These are phyloP conservation scores for Plectrocnemia conspersa DNA, from an alignment of 1,140 invertebrate species.

Conservation along the genomic window DNA sequence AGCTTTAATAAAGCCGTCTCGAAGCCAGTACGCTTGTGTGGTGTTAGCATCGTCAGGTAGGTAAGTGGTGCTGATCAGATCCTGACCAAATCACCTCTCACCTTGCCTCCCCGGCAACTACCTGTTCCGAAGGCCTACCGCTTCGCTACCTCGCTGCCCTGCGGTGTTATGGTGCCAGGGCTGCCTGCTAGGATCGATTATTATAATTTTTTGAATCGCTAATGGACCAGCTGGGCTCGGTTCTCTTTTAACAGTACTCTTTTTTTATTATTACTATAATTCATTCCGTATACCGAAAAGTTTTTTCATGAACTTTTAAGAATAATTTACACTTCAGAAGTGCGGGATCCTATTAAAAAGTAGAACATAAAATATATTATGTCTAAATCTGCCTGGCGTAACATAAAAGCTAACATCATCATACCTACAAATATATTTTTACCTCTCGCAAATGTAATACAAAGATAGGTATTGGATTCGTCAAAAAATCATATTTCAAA, in stretches of 20 bases:
- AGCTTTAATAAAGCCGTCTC: slow-evolving; percentile 11
- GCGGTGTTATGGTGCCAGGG: not conserved
- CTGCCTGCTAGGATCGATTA: no score
- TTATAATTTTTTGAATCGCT: no score
- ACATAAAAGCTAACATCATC: not conserved
- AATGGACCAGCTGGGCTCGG: no score
- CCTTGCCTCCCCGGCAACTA: not conserved
- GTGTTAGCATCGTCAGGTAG: not conserved
- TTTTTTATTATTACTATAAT: not conserved
- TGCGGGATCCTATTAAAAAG: not conserved
- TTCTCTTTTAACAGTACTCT: slow-evolving; percentile 2
- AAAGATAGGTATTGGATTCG: no score
- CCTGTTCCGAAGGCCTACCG: slow-evolving; percentile 7
- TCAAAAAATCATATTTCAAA: no score
- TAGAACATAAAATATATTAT: not conserved
- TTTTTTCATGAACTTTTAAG: not conserved
- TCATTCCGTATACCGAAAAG: not conserved
- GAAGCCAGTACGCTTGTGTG: not conserved
- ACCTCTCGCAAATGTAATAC: not conserved
- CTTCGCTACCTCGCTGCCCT: not conserved
- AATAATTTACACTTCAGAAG: not conserved
- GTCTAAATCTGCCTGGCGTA: not conserved
- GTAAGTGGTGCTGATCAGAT: not conserved
- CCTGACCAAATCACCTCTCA: not conserved
- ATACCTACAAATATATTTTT: not conserved